Conservation (phyloP, 35 echinoderm and acorn worm genomes). For the Ptychodera flava region DNA sequence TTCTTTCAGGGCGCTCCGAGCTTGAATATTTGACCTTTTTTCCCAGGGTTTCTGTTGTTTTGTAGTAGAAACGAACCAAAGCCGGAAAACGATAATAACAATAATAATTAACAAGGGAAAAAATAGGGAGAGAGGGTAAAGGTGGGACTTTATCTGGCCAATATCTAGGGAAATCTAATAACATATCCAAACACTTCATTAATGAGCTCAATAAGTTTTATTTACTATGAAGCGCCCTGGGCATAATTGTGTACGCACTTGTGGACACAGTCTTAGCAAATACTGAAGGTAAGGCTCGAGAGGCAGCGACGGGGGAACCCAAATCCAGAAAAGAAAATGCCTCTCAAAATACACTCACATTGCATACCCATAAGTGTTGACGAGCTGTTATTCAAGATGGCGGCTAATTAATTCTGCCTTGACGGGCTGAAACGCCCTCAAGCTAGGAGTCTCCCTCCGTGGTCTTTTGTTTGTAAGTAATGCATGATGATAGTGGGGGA, state of each 20-base stretch:
- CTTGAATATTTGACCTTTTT: no score
- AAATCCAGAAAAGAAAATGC: background rate
- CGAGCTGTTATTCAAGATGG: background rate
- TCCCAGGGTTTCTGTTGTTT: no score
- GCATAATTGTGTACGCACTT: background rate
- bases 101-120: no score
- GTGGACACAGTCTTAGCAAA: background rate
- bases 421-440: background rate
- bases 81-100: no score
- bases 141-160: no score
- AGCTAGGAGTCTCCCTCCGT: background rate
- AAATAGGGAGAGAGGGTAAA: no score
- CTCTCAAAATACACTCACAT: background rate
- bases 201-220: background rate
- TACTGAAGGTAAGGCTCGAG: background rate
- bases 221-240: background rate
- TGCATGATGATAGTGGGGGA: background rate
- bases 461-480: slow-evolving; percentile 1
- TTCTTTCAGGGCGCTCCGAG: no score
- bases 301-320: background rate
- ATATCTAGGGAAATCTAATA: background rate
- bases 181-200: background rate
- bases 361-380: background rate
- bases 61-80: no score
- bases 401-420: background rate